These are phyloP conservation scores for Bovichtus variegatus DNA, from an alignment of 2,797 vertebrate genomes.

Conservation along the genomic window DNA sequence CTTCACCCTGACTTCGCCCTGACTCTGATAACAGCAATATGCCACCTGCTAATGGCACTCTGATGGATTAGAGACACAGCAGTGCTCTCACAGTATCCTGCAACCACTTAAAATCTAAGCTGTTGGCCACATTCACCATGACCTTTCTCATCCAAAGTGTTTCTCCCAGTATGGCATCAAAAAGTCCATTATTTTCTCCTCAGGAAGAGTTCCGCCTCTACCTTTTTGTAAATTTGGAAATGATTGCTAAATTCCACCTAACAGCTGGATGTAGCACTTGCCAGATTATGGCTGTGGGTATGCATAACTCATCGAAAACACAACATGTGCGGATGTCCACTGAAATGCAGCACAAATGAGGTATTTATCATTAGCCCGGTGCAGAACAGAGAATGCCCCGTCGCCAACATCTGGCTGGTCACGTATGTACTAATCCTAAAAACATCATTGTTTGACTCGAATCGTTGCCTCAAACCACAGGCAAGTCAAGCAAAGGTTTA, in stretches of 20 bases:
- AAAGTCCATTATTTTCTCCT: constrained; percentile 70
- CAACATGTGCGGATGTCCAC: constrained; percentile 13
- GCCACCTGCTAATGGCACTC: constrained; percentile 50
- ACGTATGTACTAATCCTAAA: constrained; percentile 40
- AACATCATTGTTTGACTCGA: constrained; percentile 41
- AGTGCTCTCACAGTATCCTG: constrained; percentile 2
- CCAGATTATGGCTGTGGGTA: constrained; percentile 23
- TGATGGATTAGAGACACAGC: constrained; percentile 41
- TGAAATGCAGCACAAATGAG: constrained; percentile 6
- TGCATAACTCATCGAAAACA: constrained; percentile 18
- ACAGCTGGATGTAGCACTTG: constrained; percentile 28
- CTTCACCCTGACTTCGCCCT: constrained; percentile 13
- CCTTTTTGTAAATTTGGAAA: constrained; percentile 34
- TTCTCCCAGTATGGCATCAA: constrained; percentile 42
- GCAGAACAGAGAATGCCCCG: neutral
- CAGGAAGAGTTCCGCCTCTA: constrained; percentile 23
- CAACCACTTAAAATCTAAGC: constrained; percentile 32
- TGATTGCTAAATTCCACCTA: constrained; percentile 17
- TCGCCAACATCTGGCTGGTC: constrained; percentile 47
- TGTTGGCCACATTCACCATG: constrained; percentile 13
- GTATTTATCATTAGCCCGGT: constrained; percentile 10
- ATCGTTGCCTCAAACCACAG: constrained; percentile 38
- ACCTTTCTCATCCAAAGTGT: constrained; percentile 48
- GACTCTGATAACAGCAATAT: constrained; percentile 41
- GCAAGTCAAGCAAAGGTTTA: constrained; percentile 32